Evolutionary conservation across 2,888 invertebrate species (phyloP).

Genomic region (Allygus modestus): DNA sequence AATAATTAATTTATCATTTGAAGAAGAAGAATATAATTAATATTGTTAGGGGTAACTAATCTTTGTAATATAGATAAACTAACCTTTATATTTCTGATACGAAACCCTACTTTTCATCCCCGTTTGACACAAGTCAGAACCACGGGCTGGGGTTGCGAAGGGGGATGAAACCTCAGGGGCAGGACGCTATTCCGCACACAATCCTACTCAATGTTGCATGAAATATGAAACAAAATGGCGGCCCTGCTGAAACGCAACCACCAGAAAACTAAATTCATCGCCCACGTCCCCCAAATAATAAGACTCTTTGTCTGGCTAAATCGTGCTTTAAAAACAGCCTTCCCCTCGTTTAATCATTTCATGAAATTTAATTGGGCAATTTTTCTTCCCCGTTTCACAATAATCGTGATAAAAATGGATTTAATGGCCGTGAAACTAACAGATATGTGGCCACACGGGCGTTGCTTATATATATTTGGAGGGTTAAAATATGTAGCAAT

Average conservation of each 20-base stretch:
- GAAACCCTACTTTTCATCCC: too few species aligned
- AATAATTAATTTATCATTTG: too few species aligned
- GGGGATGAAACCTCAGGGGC: background rate
- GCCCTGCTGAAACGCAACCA: slow-evolving; percentile 56
- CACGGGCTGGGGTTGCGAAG: background rate
- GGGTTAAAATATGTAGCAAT: too few species aligned
- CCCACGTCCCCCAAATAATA: slow-evolving; percentile 57
- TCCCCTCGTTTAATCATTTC: slow-evolving; percentile 22
- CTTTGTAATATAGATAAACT: too few species aligned
- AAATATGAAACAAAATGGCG: slow-evolving; percentile 64
- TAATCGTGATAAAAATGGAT: background rate
- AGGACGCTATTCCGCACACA: slow-evolving; percentile 44
- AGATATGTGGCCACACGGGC: slow-evolving; percentile 9
- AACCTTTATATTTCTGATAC: too few species aligned
- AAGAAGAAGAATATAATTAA: too few species aligned
- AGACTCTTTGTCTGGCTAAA: slow-evolving; percentile 53
- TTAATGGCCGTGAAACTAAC: background rate
- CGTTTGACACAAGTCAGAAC: background rate
- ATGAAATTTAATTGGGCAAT: slow-evolving; percentile 52
- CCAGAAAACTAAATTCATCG: slow-evolving; percentile 63
- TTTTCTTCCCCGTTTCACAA: slow-evolving; percentile 21
- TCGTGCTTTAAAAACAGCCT: slow-evolving; percentile 51
- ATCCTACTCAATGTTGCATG: slow-evolving; percentile 61
- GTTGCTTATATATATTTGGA: too few species aligned
- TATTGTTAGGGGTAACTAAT: too few species aligned